A percentile compares a stretch with the other conserved stretches of the same genome.
phyloP scores from a whole-genome alignment of 2,113 vertebrate genomes.

The Epinephelus lanceolatus region DNA sequence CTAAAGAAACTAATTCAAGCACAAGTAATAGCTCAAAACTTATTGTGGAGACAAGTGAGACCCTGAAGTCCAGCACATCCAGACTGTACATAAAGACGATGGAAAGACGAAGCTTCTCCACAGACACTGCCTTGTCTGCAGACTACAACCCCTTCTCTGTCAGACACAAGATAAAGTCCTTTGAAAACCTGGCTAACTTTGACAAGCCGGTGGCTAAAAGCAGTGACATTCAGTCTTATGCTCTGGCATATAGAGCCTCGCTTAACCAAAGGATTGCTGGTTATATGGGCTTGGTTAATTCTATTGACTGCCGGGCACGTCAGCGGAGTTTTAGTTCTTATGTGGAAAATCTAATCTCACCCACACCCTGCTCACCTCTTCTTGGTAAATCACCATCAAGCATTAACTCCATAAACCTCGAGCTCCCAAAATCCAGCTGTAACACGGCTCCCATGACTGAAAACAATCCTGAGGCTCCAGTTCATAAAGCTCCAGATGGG shows the following conservation, averaged over 20 bases:
- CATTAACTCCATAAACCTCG: conserved; percentile 38
- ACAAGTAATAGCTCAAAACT: conserved; percentile 42
- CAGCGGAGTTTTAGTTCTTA: conserved; percentile 89
- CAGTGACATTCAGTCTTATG: conserved; percentile 82
- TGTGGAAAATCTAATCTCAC: conserved; percentile 75
- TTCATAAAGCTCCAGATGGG: conserved; percentile 14
- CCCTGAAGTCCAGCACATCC: conserved; percentile 54
- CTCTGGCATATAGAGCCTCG: conserved; percentile 81
- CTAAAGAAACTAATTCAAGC: conserved; percentile 15
- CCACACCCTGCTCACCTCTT: conserved; percentile 30
- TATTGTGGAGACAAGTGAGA: conserved; percentile 37
- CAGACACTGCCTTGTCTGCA: conserved; percentile 83
- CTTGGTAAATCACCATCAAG: conserved; percentile 70
- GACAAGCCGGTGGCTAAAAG: conserved; percentile 86
- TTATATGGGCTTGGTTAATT: conserved; percentile 73
- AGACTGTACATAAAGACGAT: conserved; percentile 65
- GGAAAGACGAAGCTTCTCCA: conserved; percentile 85
- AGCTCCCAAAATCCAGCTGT: conserved; percentile 38
- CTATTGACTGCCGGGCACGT: conserved; percentile 65
- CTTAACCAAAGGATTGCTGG: conserved; percentile 86
- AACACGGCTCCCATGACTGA: conserved; percentile 18
- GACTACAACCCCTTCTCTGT: conserved; percentile 92
- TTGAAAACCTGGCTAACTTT: conserved; percentile 93
- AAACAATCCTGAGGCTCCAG: conserved; percentile 15
- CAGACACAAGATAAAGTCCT: conserved; percentile 95